A percentile compares a stretch with the other conserved stretches of the same genome.
Conservation (phyloP, 2,888 invertebrate genomes). For the Chymomyza fuscimana region DNA sequence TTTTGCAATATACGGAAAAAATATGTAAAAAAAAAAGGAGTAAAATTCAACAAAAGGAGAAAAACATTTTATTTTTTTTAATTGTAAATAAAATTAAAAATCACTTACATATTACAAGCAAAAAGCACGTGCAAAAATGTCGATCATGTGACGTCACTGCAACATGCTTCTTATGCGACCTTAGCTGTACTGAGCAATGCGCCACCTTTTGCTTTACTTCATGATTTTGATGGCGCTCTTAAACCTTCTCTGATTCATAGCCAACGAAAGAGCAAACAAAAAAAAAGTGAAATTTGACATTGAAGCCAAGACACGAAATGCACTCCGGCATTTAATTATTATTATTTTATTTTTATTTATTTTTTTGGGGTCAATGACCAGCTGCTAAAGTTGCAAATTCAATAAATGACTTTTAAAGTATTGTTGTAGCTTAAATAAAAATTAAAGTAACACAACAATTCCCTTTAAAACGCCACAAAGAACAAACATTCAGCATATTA, state of each 20-base stretch:
- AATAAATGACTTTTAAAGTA: constrained; percentile 8
- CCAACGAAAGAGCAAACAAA: constrained; percentile 10
- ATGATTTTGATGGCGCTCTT: neutral
- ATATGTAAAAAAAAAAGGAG: too few relatives aligned
- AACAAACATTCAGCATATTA: constrained; percentile 55
- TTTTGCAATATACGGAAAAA: too few relatives aligned
- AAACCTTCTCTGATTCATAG: neutral
- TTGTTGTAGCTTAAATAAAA: neutral
- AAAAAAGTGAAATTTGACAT: constrained; percentile 70
- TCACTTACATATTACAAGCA: too few relatives aligned
- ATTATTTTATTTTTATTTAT: neutral
- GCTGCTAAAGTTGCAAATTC: constrained; percentile 36
- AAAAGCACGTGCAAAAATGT: neutral
- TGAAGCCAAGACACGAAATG: constrained; percentile 43
- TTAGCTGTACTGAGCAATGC: too few relatives aligned
- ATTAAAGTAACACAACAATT: constrained; percentile 5
- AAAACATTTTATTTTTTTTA: too few relatives aligned
- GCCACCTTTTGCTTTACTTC: too few relatives aligned
- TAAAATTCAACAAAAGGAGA: too few relatives aligned
- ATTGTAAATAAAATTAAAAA: too few relatives aligned
- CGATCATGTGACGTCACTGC: too few relatives aligned
- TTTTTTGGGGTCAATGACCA: constrained; percentile 58
- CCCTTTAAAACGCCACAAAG: constrained; percentile 45
- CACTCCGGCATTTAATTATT: constrained; percentile 6
- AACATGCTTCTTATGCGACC: too few relatives aligned